Percentiles rank a stretch among this genome's conserved stretches.
Evolutionary conservation across 2,113 vertebrate species (phyloP).

Genomic region (Geococcyx californianus): DNA sequence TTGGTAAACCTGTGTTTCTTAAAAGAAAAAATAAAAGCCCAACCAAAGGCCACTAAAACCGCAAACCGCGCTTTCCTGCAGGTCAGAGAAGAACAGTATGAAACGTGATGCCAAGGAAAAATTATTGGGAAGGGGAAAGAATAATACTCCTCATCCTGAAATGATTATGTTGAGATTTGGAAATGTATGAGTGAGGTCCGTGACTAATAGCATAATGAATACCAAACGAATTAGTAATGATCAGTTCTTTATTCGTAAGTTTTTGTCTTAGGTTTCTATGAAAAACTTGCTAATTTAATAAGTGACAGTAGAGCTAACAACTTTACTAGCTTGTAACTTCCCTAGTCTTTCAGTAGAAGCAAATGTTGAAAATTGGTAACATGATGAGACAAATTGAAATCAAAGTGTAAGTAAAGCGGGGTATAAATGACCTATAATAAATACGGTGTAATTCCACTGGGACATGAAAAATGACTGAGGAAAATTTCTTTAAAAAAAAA

Average conservation of each 20-base stretch:
- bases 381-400: slow-evolving; percentile 24
- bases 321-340: slow-evolving; percentile 20
- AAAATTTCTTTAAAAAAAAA: not conserved
- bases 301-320: slow-evolving; percentile 20
- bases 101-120: slow-evolving; percentile 32
- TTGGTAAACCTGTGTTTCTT: not conserved
- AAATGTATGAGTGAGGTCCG: slow-evolving; percentile 54
- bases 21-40: not conserved
- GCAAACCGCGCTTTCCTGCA: not conserved
- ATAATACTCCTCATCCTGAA: slow-evolving; percentile 47
- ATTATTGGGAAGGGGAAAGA: slow-evolving; percentile 9
- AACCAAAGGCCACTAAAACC: not conserved
- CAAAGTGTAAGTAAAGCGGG: not conserved
- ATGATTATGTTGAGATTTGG: slow-evolving; percentile 61
- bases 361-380: slow-evolving; percentile 55
- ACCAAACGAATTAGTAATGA: slow-evolving; percentile 57
- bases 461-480: not conserved
- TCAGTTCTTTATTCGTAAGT: slow-evolving; percentile 18
- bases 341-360: slow-evolving; percentile 20
- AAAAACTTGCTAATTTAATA: slow-evolving; percentile 53
- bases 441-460: not conserved
- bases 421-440: not conserved
- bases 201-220: slow-evolving; percentile 66
- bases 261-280: slow-evolving; percentile 44
- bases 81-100: not conserved